Evolutionary conservation across 2,797 vertebrate genomes (phyloP), one percentile per base, ranked within the genome.

Genomic region (Diglossa cyanea): DNA sequence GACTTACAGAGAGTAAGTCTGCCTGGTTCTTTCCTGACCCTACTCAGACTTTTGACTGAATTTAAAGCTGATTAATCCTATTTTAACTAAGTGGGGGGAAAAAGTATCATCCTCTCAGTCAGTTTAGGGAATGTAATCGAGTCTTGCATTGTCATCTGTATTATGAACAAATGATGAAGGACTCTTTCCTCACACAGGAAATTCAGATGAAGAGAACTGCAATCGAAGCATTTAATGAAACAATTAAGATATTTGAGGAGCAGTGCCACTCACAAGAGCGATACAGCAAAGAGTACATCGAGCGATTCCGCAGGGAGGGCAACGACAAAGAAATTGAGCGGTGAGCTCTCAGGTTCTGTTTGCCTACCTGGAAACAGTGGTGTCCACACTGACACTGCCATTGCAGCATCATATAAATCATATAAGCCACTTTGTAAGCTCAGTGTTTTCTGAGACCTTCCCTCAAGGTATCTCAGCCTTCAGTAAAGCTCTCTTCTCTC

Each of bases 171-270:
- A 55, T 93, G 48, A 54, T 77, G 66, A 92, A 84, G 40, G 40
- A 55, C 70, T 88, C 54, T 83, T 87, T 80, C 44, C 73, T 96
- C 45, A 47, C 94, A 2, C 89, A 99, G 99, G 99, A 99, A 98
- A 99, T 99, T 97, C 99, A 99, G 97, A 99, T 99, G 99, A 99
- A 99, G 96, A 98, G 99, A 76, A 99, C 99, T 0, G 99, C 99
- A 90, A 99, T 99, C 31, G 99, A 99, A 97, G 99, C 99, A 84
- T 99, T 99, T 98, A 99, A 99, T 93, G 99, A 99, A 97, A 99
- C 99, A 94, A 99, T 99, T 97, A 99, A 99, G 98, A 99, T 99
- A 96, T 99, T 99, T 88, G 99, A 99, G 97, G 99, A 99, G 77
- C 99, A 99, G 95, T 99, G 99, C 96, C 99, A 99, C 47, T 99